A percentile compares a stretch with the other conserved stretches of the same genome.
These are phyloP conservation scores for Temnothorax nylanderi DNA, from an alignment of 1,140 invertebrate species.

Conservation along the genomic window DNA sequence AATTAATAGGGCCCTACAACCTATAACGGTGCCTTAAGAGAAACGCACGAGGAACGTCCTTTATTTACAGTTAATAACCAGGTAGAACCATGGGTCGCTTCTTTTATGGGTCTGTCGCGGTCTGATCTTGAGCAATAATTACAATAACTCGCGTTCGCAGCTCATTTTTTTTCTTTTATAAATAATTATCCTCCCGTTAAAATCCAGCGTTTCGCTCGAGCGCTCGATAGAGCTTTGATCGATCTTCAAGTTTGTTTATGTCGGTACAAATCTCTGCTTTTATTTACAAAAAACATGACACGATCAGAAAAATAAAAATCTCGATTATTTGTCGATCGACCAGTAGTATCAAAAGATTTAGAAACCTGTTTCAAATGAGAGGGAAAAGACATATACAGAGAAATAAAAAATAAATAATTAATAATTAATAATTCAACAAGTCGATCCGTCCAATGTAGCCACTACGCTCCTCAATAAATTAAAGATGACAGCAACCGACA, in stretches of 20 bases:
- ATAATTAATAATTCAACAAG: not conserved
- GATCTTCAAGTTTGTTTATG: not conserved
- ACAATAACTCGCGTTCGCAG: constrained; percentile 45
- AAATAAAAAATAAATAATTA: not conserved
- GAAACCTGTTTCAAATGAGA: not conserved
- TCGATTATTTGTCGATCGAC: not conserved
- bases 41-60: constrained; percentile 74
- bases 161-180: constrained; percentile 59
- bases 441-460: not conserved
- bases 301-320: not conserved
- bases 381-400: not conserved
- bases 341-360: not conserved
- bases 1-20: constrained; percentile 77
- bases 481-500: not conserved
- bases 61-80: constrained; percentile 72
- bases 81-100: constrained; percentile 42
- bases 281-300: not conserved
- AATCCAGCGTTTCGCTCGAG: constrained; percentile 60
- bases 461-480: not conserved
- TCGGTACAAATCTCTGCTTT: not conserved
- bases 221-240: not conserved
- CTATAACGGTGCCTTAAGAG: constrained; percentile 75
- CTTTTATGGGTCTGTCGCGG: not conserved
- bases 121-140: constrained; percentile 72
- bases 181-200: constrained; percentile 68